Percentiles rank a stretch among this genome's conserved stretches.
These are phyloP conservation scores for Neoseiulus cucumeris DNA, from an alignment of 1,140 invertebrate genomes.

Conservation along the genomic window DNA sequence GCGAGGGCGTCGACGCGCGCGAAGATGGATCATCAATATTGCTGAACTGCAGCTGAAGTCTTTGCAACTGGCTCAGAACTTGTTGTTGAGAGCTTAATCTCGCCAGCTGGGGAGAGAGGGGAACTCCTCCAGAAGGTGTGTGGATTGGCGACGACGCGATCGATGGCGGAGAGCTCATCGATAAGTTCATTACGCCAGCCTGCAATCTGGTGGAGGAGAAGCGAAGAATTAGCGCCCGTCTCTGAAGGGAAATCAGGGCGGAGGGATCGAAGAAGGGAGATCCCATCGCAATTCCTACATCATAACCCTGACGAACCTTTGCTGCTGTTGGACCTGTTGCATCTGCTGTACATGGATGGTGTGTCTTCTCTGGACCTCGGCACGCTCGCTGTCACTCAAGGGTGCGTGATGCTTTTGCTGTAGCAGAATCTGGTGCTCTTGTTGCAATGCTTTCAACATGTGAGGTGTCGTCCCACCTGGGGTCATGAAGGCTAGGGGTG, in stretches of 20 bases:
- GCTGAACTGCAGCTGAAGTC: slow-evolving; percentile 29
- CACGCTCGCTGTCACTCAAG: slow-evolving; percentile 23
- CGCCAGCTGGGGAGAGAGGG: slow-evolving; percentile 18
- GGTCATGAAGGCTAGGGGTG: background rate
- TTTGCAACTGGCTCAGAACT: slow-evolving; percentile 28
- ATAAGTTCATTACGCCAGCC: background rate
- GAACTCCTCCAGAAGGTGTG: slow-evolving; percentile 15
- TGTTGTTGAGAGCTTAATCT: background rate
- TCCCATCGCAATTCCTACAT: too few species aligned
- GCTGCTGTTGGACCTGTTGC: slow-evolving; percentile 20
- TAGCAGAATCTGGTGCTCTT: slow-evolving; percentile 32
- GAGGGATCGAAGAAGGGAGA: too few species aligned
- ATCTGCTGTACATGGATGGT: slow-evolving; percentile 27
- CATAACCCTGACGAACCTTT: slow-evolving; percentile 19
- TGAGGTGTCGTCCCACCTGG: slow-evolving; percentile 9
- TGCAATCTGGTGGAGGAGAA: slow-evolving; percentile 15
- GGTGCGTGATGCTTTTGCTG: slow-evolving; percentile 26
- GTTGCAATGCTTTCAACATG: slow-evolving; percentile 30
- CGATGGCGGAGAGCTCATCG: slow-evolving; percentile 19
- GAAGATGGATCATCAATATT: slow-evolving; percentile 14
- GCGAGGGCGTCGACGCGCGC: slow-evolving; percentile 18
- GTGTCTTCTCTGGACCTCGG: slow-evolving; percentile 30
- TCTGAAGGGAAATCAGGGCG: too few species aligned
- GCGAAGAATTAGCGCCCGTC: background rate
- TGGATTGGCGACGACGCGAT: slow-evolving; percentile 26